Evolutionary conservation across 2,797 vertebrate species (phyloP).

Genomic region (Pterois miles): DNA sequence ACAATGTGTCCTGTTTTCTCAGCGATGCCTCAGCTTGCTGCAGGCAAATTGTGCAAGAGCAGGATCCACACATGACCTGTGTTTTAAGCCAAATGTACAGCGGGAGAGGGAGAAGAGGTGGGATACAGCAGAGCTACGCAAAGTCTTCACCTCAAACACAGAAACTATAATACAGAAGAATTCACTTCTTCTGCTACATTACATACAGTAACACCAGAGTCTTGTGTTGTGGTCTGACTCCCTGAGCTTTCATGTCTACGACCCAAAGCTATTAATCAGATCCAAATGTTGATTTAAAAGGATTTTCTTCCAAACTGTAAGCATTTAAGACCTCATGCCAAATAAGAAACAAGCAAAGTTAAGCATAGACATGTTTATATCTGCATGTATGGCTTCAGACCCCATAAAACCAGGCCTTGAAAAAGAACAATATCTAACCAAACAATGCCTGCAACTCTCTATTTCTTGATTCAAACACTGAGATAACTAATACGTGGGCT

Average conservation of each 20-base stretch:
- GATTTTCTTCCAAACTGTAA: neutral
- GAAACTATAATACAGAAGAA: neutral
- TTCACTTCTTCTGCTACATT: neutral
- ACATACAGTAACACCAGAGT: neutral
- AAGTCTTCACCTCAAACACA: neutral
- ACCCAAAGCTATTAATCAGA: neutral
- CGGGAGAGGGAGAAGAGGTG: neutral
- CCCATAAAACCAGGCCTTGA: too few relatives aligned
- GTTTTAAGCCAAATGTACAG: conserved; percentile 21
- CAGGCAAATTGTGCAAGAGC: conserved; percentile 30
- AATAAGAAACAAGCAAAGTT: neutral
- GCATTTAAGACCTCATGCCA: neutral
- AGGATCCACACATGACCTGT: conserved; percentile 2
- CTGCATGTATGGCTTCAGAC: neutral
- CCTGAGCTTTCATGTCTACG: neutral
- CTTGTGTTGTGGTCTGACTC: too few relatives aligned
- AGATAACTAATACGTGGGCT: too few relatives aligned
- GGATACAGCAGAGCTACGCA: neutral
- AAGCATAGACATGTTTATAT: neutral
- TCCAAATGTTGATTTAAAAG: neutral
- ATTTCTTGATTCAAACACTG: too few relatives aligned
- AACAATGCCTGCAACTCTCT: neutral
- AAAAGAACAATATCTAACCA: neutral
- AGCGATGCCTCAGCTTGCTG: neutral
- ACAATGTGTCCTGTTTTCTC: conserved; percentile 28